Percentiles rank a stretch among this genome's conserved stretches.
Evolutionary conservation across 64 coral and sea anemone genomes (phyloP).

Genomic region (Actinia equina): DNA sequence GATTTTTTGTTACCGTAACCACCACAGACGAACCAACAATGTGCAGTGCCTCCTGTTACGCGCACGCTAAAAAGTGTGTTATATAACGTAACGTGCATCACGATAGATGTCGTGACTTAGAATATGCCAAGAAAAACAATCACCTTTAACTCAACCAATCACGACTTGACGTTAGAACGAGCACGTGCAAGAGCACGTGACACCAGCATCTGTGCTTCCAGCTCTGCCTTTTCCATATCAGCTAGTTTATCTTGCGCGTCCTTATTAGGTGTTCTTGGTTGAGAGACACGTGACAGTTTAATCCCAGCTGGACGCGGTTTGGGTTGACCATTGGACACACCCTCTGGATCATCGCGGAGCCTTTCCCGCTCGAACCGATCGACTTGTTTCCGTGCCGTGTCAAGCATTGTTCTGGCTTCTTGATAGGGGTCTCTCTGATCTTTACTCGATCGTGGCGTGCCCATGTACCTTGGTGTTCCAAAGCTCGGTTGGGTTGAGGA

Average conservation of each 20-base stretch:
- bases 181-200: conserved; percentile 68
- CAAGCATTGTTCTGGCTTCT: conserved; percentile 30
- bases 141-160: not conserved
- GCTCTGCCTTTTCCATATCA: conserved; percentile 38
- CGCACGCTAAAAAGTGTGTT: too few species aligned
- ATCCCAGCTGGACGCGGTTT: conserved; percentile 3
- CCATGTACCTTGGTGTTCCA: conserved; percentile 53
- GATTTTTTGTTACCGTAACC: too few species aligned
- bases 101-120: too few species aligned
- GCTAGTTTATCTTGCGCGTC: conserved; percentile 15
- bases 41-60: too few species aligned
- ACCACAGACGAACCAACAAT: too few species aligned
- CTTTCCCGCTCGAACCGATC: conserved; percentile 49
- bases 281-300: not conserved
- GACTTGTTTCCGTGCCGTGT: conserved; percentile 34
- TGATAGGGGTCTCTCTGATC: conserved; percentile 35
- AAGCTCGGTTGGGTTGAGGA: conserved; percentile 37
- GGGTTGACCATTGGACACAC: not conserved
- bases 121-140: not conserved
- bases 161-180: conserved; percentile 40
- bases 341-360: not conserved
- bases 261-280: conserved; percentile 6
- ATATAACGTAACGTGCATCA: too few species aligned
- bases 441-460: conserved; percentile 12
- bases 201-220: conserved; percentile 58